Base-by-base conservation (phyloP, 2,888 invertebrate species). In the Tenthredo notha region DNA sequence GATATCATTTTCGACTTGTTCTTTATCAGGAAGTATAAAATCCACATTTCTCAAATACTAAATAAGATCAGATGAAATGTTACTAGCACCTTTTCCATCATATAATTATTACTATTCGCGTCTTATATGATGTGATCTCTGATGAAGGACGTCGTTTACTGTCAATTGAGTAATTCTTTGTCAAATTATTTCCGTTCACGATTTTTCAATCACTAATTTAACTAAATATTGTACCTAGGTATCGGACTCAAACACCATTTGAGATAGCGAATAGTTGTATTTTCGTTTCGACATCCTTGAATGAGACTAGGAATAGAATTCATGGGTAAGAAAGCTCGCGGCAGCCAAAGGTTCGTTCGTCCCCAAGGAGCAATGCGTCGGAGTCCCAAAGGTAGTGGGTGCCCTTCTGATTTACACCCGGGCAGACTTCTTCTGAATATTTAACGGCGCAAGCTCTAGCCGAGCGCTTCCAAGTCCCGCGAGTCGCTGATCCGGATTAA, bases 401-500 rank as follows among this genome's bases (percentile, higher is more conserved):
- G 87, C 86, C 86, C 85, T 87, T 87, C 87, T 90, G 89, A 91
- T 90, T 90, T 90, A 90, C 88, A 89, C 88, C 86, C 85, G 86
- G 84, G 85, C 88, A 88, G 89, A 88, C 89, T 89, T 89, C 88
- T 90, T 89, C 88, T 91, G 91, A 91, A 91, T 91, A 90, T 91
- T 91, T 91, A 91, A 91, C 88, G 89, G 87, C 86, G 87, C 88
- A 88, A 89, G 88, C 87, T 88, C 87, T 87, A 90, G 88, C 88
- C 87, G 85, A 86, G 88, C 86, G 86, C 86, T 87, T 87, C 88
- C 87, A 89, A 88, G 86, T 87, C 85, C 74, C 67, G 58, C 83
- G 85, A 85, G 87, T 87, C 87, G 88, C 89, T 90, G 89, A 91
- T 91, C 90, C 90, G 90, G 90, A 91, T 91, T 90, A 91, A 89